phyloP scores from a whole-genome alignment of 2,113 vertebrate species.

The Malurus elegans region DNA sequence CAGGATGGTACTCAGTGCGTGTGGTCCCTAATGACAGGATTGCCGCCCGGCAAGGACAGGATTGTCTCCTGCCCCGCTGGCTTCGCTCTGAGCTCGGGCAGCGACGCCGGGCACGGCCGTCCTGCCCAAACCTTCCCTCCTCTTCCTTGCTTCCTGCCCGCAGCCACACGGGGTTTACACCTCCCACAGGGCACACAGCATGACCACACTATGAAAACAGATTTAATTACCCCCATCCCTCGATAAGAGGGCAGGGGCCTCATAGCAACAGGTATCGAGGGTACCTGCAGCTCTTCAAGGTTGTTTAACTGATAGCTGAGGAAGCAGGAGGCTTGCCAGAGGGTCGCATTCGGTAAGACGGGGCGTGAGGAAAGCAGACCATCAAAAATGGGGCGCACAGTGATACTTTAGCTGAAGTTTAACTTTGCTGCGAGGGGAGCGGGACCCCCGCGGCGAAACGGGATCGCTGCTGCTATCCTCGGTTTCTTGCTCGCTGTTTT shows the following conservation, averaged over 20 bases:
- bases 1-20: background rate
- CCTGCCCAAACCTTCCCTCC: background rate
- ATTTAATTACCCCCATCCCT: background rate
- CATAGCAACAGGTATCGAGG: conserved; percentile 23
- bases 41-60: no score
- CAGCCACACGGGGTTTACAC: background rate
- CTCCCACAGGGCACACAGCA: background rate
- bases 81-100: background rate
- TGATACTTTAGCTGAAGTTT: background rate
- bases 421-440: rapidly evolving
- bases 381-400: rapidly evolving
- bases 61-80: background rate
- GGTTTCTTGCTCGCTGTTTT: background rate
- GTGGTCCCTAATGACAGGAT: background rate
- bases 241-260: background rate
- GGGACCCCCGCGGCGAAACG: background rate
- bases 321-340: background rate
- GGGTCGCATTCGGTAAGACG: background rate
- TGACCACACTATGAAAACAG: background rate
- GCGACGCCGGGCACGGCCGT: background rate
- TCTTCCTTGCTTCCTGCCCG: background rate
- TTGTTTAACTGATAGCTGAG: background rate
- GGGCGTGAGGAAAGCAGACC: background rate
- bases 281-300: background rate
- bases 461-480: background rate